Percentiles rank a stretch among this genome's conserved stretches.
phyloP scores from a whole-genome alignment of 2,888 invertebrate genomes.

The Thereva nobilitata region DNA sequence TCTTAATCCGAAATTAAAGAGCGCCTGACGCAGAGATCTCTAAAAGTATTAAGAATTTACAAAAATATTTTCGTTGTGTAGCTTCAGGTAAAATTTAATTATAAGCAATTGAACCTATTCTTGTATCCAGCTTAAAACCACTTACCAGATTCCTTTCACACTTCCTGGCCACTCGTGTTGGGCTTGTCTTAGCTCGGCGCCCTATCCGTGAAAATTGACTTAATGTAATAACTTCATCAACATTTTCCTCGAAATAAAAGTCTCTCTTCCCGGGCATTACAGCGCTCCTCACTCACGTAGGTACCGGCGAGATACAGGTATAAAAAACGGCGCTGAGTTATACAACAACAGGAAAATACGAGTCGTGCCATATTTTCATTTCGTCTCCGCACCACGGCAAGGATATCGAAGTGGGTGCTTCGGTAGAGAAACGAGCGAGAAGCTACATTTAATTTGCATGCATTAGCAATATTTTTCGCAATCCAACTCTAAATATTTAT shows the following conservation, averaged over 20 bases:
- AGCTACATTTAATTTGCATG: conserved; percentile 43
- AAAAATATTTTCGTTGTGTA: too few relatives aligned
- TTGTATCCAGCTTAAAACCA: too few relatives aligned
- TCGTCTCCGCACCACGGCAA: not conserved
- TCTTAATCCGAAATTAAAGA: too few relatives aligned
- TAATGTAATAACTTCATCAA: conserved; percentile 43
- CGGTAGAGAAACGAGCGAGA: conserved; percentile 13
- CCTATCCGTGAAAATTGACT: conserved; percentile 35
- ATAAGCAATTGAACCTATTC: too few relatives aligned
- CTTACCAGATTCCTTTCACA: too few relatives aligned
- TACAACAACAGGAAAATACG: conserved; percentile 24
- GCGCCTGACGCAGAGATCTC: too few relatives aligned
- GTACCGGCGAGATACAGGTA: conserved; percentile 23
- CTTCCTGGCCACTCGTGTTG: too few relatives aligned
- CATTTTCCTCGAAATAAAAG: conserved; percentile 35
- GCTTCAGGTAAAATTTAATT: too few relatives aligned
- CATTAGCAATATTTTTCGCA: conserved; percentile 43
- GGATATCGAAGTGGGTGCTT: conserved; percentile 7
- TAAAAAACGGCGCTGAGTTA: conserved; percentile 1
- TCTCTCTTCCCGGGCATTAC: conserved; percentile 28
- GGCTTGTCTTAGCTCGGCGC: not conserved
- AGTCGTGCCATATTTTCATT: conserved; percentile 25
- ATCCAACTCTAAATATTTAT: conserved; percentile 42
- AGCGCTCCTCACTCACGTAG: conserved; percentile 14
- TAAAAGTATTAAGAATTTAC: too few relatives aligned